Base-by-base conservation (phyloP, 1,140 invertebrate species). In the Rhagoletis zephyria region DNA sequence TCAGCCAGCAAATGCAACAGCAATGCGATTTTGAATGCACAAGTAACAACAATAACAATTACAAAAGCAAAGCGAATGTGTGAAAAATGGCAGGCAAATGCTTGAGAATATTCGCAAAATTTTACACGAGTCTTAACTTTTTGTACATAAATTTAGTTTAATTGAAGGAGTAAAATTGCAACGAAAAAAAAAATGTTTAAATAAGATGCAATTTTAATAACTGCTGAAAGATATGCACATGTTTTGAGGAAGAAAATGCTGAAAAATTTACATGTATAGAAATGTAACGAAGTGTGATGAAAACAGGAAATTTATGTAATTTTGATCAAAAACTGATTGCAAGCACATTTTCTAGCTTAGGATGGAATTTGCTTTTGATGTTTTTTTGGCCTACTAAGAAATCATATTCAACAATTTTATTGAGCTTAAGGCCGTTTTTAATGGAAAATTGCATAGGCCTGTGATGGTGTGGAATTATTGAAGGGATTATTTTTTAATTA, bases 21-120 rank as follows among this genome's bases (percentile, higher is more conserved):
- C 9, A 48, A 40, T 42, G 30, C 30, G 30, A 74, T 48, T 74
- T 40, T 45, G 48, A 74, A 42, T 74, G 42, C 9, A 51, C 74
- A 81, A 48, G 12, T 30, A 81, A 81, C n/a, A 81, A 9, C n/a
- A 51, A 1, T 19, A 59, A 81, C n/a, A 81, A 81, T 81, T 56
- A 30, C 16, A 81, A 77, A 3, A 77, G 48, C 70, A 77, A 51
- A n/a, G n/a, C 7, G 12, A 77, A 81, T 81, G 48, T 81, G 48
- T 77, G 70, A 51, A 51, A 77, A 64, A 64, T 16, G 4, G 10
- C 2, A 4, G 64, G 30, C 64, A 67, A 67, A 40, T 67, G 64
- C 30, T 63, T 30, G 30, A n/a, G n/a, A 63, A 63, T 16, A 14
- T 63, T 63, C 4, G 61, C 61, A 63, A 63, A 30, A 63, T 63